Evolutionary conservation across 2,888 invertebrate genomes (phyloP), one percentile per base, ranked within the genome.

Genomic region (Lycaena phlaeas): DNA sequence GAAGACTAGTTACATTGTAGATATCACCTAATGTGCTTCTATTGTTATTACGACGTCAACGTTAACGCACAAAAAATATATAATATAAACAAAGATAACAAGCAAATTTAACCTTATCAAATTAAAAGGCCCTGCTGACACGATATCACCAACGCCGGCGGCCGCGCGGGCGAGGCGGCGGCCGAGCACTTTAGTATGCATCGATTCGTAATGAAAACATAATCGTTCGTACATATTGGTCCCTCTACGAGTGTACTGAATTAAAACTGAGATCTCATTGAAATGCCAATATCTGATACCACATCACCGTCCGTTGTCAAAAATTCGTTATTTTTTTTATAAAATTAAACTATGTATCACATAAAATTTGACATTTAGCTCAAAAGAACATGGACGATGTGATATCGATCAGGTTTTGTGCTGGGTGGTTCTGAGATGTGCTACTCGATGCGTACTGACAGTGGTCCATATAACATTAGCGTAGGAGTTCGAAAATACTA

Each of bases 1-100:
- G 82, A 82, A 82, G 82, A 82, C 82, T 82, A 82, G 82, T 81
- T 75, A 76, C 72, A 68, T 72, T 78, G 75, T 75, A 75, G 72
- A 75, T 72, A 81, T 79, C 79, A 79, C 81, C 73, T 77, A 76
- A 71, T 63, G 75, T 64, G 73, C 66, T 66, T 63, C 66, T 73
- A 69, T 75, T 71, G 72, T 65, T 63, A 44, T 63, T 62, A 64
- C 62, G 68, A 69, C 71, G 60, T 61, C 64, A 59, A 64, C 66
- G 60, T 59, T 68, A 67, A 70, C 68, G 60, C 76, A 79, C 74
- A 72, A 77, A 76, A 70, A 78, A 72, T 72, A 69, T 18, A 22
- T 12, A 12, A 66, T 65, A 71, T 73, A 77, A 76, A 77, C 70
- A 73, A 77, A 77, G 64, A 78, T 70, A 78, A 79, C 74, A 75